phyloP scores from a whole-genome alignment of 2,888 invertebrate species.

The Shargacucullia verbasci region DNA sequence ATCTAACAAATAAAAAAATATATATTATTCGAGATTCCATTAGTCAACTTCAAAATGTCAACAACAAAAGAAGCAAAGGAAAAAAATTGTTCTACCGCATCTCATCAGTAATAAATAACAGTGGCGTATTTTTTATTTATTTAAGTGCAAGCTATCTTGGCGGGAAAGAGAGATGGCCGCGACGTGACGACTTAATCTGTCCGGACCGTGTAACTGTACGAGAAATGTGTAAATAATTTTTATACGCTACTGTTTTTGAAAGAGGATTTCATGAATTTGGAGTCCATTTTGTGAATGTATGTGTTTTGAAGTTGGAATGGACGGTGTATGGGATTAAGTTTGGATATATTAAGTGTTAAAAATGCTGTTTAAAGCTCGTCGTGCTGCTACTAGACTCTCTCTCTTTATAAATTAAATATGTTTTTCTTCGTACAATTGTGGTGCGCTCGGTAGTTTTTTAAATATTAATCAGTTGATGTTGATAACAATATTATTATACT shows the following conservation, averaged over 20 bases:
- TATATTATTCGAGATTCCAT: conserved; percentile 11
- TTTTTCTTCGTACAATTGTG: no score
- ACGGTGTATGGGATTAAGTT: neutral
- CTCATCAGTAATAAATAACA: conserved; percentile 53
- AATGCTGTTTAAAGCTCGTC: no score
- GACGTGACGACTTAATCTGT: conserved; percentile 81
- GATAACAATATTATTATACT: no score
- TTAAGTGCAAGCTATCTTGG: conserved; percentile 66
- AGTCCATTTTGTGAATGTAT: conserved; percentile 10
- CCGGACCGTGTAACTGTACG: conserved; percentile 61
- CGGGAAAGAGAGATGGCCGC: conserved; percentile 70
- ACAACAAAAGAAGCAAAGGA: conserved; percentile 14
- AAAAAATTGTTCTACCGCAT: conserved; percentile 41
- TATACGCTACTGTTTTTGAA: conserved; percentile 49
- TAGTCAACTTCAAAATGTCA: conserved; percentile 17
- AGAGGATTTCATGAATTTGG: conserved; percentile 10
- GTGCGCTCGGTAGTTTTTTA: no score
- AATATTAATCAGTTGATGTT: no score
- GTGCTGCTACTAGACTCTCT: no score
- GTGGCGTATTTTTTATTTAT: conserved; percentile 67
- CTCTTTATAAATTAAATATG: no score
- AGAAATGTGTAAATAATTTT: conserved; percentile 72
- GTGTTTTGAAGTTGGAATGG: neutral
- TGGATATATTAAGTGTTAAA: no score
- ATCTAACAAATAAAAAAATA: neutral